These are phyloP conservation scores for Xyliphius kryptos DNA, from an alignment of 2,113 vertebrate species.

Conservation along the genomic window DNA sequence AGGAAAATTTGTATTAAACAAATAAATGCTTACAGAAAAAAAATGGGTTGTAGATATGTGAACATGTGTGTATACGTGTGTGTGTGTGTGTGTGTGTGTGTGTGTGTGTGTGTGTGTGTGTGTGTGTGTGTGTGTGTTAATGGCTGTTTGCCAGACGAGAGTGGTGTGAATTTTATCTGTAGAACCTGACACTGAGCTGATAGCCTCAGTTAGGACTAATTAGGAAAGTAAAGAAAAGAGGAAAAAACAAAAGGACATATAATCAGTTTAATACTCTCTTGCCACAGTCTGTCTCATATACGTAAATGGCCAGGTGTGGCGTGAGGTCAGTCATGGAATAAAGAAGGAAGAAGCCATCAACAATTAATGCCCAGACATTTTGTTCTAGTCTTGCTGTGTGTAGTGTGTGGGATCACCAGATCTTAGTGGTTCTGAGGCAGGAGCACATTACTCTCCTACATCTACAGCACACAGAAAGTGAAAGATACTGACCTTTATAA, in stretches of 20 bases:
- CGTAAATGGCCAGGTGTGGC: constrained; percentile 38
- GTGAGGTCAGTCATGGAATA: constrained; percentile 33
- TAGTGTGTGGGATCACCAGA: constrained; percentile 8
- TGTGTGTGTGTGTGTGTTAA: not conserved
- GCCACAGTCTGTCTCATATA: constrained; percentile 35
- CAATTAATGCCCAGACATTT: constrained; percentile 43
- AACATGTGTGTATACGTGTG: too few relatives aligned
- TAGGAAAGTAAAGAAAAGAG: constrained; percentile 40
- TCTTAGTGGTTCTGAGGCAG: constrained; percentile 31
- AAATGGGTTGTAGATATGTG: too few relatives aligned
- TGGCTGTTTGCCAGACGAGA: constrained; percentile 20
- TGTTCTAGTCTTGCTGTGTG: constrained; percentile 31
- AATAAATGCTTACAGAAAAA: constrained; percentile 7
- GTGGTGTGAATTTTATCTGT: constrained; percentile 36
- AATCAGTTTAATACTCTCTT: constrained; percentile 33
- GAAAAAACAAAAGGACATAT: constrained; percentile 23
- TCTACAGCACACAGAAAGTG: constrained; percentile 40
- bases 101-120: too few relatives aligned
- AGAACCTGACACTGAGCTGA: constrained; percentile 33
- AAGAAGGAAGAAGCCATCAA: constrained; percentile 34
- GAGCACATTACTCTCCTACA: constrained; percentile 33
- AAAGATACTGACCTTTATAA: constrained; percentile 43
- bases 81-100: too few relatives aligned
- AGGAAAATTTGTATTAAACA: constrained; percentile 6
- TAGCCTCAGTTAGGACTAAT: constrained; percentile 33